A percentile compares a stretch with the other conserved stretches of the same genome.
Evolutionary conservation across 1,140 invertebrate genomes (phyloP).

Genomic region (Camponotus vicinus): DNA sequence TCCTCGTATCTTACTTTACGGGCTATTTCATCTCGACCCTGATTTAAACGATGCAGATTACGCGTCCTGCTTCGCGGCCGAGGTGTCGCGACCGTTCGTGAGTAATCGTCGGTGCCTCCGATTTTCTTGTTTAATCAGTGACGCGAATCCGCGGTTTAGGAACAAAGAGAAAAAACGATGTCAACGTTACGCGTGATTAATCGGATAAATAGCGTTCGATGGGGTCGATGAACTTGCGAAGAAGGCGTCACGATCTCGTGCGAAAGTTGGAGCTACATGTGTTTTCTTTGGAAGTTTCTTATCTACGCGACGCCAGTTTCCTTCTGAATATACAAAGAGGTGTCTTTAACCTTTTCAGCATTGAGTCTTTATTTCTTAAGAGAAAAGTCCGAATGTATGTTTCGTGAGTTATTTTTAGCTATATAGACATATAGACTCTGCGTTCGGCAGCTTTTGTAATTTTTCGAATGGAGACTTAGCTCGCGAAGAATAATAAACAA

Average conservation of each 20-base stretch:
- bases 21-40: constrained; percentile 30
- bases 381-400: constrained; percentile 41
- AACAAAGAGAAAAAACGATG: constrained; percentile 50
- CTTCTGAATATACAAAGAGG: constrained; percentile 58
- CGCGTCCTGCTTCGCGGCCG: constrained; percentile 12
- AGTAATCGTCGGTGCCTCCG: constrained; percentile 57
- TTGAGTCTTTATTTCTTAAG: constrained; percentile 22
- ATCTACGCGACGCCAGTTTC: constrained; percentile 45
- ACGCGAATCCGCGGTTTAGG: constrained; percentile 49
- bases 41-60: constrained; percentile 34
- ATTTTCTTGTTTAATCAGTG: constrained; percentile 65
- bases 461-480: neutral
- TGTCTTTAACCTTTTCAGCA: constrained; percentile 48
- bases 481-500: neutral
- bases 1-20: constrained; percentile 17
- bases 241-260: constrained; percentile 36
- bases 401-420: neutral
- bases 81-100: constrained; percentile 48
- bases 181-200: constrained; percentile 56
- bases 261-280: constrained; percentile 40
- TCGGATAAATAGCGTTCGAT: constrained; percentile 54
- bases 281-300: constrained; percentile 53
- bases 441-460: neutral
- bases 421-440: neutral
- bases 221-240: constrained; percentile 29